Evolutionary conservation across 2,888 invertebrate species (phyloP), one percentile per base, ranked within the genome.

Genomic region (Busseola fusca): DNA sequence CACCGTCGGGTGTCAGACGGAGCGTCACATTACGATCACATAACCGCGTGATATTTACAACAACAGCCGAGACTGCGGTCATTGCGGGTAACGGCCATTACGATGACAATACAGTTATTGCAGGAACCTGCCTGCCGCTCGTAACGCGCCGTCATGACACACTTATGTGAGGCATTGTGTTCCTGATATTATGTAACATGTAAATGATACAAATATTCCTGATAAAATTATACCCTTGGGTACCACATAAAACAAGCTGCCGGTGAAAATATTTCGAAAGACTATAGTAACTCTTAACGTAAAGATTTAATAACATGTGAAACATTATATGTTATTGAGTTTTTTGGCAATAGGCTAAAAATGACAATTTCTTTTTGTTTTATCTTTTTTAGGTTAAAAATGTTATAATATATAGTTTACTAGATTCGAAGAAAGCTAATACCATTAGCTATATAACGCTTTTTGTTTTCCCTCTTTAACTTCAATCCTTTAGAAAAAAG

Each of bases 21-120:
- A 59, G 74, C 69, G 67, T 70, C 82, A 65, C 69, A 74, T 68
- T 70, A 80, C 62, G 73, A 82, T 73, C 69, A 59, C 82, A 74
- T 82, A 73, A 56, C 73, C 69, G 60, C 59, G 40, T 34, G 40
- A 63, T 82, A 68, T 78, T 82, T 78, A 78, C 74, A 78, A 64
- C 69, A 56, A 63, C 54, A 68, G 60, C 69, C 58, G 64, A 67
- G 67, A 68, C 70, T 68, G 56, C 79, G 80, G 69, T 67, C 74
- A 82, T 80, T 56, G 54, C 57, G 48, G 65, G 62, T 69, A 74
- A 60, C 68, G 78, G 63, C 79, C 79, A 71, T 82, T 82, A 79
- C 75, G 67, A 65, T 79, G 68, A 82, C 80, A 82, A 82, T 79
- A 79, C 80, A 80, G 82, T 82, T 82, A 82, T 68, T 80, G 80